Evolutionary conservation across 2,113 vertebrate species (phyloP).

Genomic region (Nestor notabilis): DNA sequence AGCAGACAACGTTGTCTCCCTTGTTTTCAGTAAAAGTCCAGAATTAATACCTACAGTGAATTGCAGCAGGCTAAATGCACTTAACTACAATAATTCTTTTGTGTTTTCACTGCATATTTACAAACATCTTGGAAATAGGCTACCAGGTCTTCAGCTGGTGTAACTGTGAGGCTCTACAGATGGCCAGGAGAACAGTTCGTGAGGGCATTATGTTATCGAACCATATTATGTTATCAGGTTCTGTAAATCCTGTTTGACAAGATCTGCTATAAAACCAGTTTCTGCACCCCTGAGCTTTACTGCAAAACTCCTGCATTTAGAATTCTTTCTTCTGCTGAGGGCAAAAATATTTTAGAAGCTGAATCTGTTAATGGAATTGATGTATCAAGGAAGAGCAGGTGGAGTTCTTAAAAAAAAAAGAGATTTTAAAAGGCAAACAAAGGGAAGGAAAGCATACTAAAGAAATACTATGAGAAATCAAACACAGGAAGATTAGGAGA

Average conservation of each 20-base stretch:
- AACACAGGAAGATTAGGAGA: slow-evolving; percentile 50
- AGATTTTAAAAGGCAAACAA: slow-evolving; percentile 12
- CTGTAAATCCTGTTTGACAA: slow-evolving; percentile 47
- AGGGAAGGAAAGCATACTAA: background rate
- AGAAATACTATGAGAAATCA: slow-evolving; percentile 51
- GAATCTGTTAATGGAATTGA: slow-evolving; percentile 46
- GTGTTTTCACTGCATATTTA: slow-evolving; percentile 23
- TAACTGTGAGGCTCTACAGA: background rate
- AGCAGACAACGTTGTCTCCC: background rate
- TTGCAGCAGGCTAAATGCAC: background rate
- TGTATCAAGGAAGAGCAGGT: slow-evolving; percentile 18
- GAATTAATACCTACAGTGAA: background rate
- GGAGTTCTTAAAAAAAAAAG: background rate
- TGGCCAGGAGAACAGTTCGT: slow-evolving; percentile 14
- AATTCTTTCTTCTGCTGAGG: slow-evolving; percentile 4
- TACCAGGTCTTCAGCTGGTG: slow-evolving; percentile 36
- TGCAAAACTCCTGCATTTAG: slow-evolving; percentile 41
- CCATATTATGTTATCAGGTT: background rate
- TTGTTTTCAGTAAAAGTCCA: background rate
- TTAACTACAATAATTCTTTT: slow-evolving; percentile 16
- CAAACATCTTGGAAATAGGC: slow-evolving; percentile 44
- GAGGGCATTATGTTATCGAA: slow-evolving; percentile 27
- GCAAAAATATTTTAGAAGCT: slow-evolving; percentile 35
- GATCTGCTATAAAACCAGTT: slow-evolving; percentile 39
- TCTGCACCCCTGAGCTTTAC: slow-evolving; percentile 38